These are phyloP conservation scores for Jaculus jaculus DNA, from an alignment of 2,113 vertebrate species.

Conservation along the genomic window DNA sequence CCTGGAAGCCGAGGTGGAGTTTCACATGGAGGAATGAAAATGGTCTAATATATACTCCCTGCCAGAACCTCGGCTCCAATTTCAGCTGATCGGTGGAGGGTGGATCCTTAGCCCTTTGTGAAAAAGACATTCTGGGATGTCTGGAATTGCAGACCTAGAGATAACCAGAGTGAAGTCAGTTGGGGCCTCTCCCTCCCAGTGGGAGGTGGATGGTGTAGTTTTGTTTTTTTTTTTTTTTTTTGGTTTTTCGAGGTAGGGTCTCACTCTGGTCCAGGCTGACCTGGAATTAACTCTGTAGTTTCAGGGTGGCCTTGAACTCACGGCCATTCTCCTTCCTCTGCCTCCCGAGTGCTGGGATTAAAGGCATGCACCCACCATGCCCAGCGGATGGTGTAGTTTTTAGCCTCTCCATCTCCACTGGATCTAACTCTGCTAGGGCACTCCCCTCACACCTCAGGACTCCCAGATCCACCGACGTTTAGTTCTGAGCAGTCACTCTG, in stretches of 20 bases:
- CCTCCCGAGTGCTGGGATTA: too few species aligned
- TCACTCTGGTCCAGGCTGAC: too few species aligned
- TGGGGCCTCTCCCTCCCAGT: background rate
- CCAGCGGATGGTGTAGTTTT: background rate
- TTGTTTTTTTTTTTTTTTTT: too few species aligned
- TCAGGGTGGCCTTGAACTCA: too few species aligned
- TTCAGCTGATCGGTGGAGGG: background rate
- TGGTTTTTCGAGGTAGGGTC: too few species aligned
- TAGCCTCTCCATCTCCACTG: background rate
- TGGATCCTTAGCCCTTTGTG: background rate
- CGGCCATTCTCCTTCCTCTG: too few species aligned
- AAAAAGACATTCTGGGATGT: background rate
- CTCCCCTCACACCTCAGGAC: background rate
- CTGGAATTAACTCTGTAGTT: too few species aligned
- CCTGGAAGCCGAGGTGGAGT: background rate
- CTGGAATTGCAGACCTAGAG: background rate
- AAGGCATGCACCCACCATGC: too few species aligned
- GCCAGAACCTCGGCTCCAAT: background rate
- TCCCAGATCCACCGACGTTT: background rate
- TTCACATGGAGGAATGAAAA: background rate
- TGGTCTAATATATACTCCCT: background rate
- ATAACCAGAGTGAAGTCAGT: background rate
- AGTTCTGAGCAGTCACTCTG: background rate
- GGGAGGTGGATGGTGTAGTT: background rate
- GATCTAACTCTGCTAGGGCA: background rate